Evolutionary conservation across 2,797 vertebrate species (phyloP), one percentile per base, ranked within the genome.

Genomic region (Tiaroga cobitis): DNA sequence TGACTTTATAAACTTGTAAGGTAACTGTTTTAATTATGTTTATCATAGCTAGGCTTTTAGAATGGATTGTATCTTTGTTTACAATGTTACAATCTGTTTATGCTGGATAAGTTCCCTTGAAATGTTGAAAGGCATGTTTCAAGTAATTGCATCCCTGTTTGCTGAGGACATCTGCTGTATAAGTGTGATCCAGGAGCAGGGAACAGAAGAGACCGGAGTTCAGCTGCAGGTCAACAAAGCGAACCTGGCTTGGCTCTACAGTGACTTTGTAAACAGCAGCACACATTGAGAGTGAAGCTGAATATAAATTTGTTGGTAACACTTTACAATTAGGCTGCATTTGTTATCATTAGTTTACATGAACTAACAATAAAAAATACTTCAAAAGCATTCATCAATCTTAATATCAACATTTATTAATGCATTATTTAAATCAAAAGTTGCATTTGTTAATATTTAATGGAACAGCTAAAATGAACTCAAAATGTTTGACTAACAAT

Each of bases 201-300:
- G 39, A 32, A 5, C 39, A 41, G 43, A 73, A 59, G 59, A 13
- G 39, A 10, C 68, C 43, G 39, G 32, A 65, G 69, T 59, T 34
- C n/a, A 6, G 3, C 78, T 85, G 19, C 56, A 74, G 56, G 84
- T 85, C 8, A 80, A 75, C 78, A 51, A 68, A 13, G 70, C 56
- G 2, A 69, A 81, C 61, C 32, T 81, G 46, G 79, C 79, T 5
- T 85, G 84, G 79, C 32, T 81, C 19, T 59, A 81, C 29, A 13
- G 8, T 15, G 10, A 43, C 24, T 70, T 24, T n/a, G 39, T 72
- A 72, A 72, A 72, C 13, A 49, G 11, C n/a, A n/a, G 39, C 13
- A 18, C 3, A 26, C 9, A 72, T 0, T 26, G n/a, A 29, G 7
- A 72, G 15, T 26, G 69, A 26, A 9, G 8, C 39, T 8, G 41